A percentile compares a stretch with the other conserved stretches of the same genome.
phyloP scores from a whole-genome alignment of 2,888 invertebrate species.

The Trissolcus brochymenae region DNA sequence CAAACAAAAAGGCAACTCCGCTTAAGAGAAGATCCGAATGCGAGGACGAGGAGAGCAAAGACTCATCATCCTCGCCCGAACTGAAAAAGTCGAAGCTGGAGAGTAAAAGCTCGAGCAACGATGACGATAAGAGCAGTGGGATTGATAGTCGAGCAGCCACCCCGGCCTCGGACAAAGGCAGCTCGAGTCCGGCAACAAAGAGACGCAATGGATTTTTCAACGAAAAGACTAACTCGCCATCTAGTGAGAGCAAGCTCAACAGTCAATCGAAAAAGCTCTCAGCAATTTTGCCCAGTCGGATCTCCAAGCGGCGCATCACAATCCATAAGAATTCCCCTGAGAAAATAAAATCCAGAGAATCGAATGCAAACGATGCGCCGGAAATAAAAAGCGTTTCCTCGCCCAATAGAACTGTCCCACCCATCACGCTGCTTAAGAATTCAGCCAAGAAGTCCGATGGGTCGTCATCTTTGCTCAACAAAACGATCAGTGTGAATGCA shows the following conservation, averaged over 20 bases:
- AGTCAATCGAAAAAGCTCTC: constrained; percentile 44
- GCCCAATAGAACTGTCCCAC: constrained; percentile 21
- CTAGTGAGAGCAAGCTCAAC: constrained; percentile 21
- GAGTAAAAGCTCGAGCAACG: not conserved
- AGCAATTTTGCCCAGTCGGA: constrained; percentile 46
- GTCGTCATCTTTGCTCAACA: constrained; percentile 4
- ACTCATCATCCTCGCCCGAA: constrained; percentile 1
- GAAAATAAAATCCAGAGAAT: constrained; percentile 6
- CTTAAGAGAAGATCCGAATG: constrained; percentile 24
- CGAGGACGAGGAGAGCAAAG: constrained; percentile 6
- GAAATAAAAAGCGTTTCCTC: constrained; percentile 7
- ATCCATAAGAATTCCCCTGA: constrained; percentile 23
- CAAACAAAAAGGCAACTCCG: constrained; percentile 30
- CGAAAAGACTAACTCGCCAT: constrained; percentile 21
- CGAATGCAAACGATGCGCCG: not conserved
- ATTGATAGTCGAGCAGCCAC: not conserved
- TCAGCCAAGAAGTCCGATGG: constrained; percentile 16
- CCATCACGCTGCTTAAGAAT: constrained; percentile 34
- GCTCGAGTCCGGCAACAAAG: constrained; percentile 3
- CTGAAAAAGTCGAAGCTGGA: constrained; percentile 17
- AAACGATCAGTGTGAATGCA: constrained; percentile 1
- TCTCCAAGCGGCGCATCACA: constrained; percentile 26
- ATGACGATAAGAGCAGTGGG: constrained; percentile 2
- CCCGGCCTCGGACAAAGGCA: not conserved
- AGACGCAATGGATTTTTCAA: constrained; percentile 49